Percentiles rank a stretch among this genome's conserved stretches.
phyloP scores from a whole-genome alignment of 2,888 invertebrate species.

The Rosalia funebris region DNA sequence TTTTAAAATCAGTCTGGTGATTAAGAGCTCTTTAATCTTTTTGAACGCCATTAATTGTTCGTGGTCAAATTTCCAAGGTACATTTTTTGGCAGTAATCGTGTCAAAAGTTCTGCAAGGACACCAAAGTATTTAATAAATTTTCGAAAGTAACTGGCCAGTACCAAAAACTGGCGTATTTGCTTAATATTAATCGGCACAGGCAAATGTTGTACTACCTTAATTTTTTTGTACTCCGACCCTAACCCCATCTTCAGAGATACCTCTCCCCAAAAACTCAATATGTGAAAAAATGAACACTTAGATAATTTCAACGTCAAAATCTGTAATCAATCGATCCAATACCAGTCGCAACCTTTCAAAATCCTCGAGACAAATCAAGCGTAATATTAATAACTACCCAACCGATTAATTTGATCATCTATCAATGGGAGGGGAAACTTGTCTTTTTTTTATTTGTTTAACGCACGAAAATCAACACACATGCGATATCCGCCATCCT shows the following conservation, averaged over 20 bases:
- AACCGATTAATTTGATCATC: conserved; percentile 14
- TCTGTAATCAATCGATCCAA: not conserved
- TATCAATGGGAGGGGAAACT: conserved; percentile 14
- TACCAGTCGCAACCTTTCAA: not conserved
- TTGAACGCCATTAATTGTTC: conserved; percentile 3
- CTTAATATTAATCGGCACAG: conserved; percentile 9
- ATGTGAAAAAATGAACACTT: conserved; percentile 9
- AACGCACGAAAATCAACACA: conserved; percentile 19
- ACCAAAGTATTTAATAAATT: conserved; percentile 4
- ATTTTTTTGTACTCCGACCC: not conserved
- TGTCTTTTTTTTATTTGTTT: conserved; percentile 17
- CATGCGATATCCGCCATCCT: conserved; percentile 7
- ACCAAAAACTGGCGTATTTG: not conserved
- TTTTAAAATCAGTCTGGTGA: conserved; percentile 1
- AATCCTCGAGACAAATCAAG: conserved; percentile 5
- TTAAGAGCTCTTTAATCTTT: conserved; percentile 9
- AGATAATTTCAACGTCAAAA: conserved; percentile 4
- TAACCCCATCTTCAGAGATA: conserved; percentile 10
- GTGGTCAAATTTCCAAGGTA: not conserved
- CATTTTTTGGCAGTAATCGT: conserved; percentile 1
- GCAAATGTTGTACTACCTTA: conserved; percentile 6
- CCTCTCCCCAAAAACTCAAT: conserved; percentile 11
- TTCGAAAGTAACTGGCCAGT: no score
- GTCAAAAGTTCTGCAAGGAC: not conserved
- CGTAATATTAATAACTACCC: not conserved